Evolutionary conservation across 2,888 invertebrate genomes (phyloP).

Genomic region (Zhuqinia jingwanae): DNA sequence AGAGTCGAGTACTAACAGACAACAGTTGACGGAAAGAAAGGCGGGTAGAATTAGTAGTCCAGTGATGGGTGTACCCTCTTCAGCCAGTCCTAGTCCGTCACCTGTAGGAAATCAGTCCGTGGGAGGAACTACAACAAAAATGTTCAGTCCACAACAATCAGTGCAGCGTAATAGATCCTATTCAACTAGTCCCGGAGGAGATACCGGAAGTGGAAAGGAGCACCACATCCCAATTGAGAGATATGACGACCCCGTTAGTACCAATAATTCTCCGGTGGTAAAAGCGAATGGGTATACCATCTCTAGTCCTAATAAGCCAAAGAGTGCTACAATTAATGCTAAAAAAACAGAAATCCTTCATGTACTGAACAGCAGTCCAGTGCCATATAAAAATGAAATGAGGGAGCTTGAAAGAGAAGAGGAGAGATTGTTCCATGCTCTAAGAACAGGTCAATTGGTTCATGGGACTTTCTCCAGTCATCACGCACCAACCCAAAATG

Average conservation of each 20-base stretch:
- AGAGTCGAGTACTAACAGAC: slow-evolving; percentile 74
- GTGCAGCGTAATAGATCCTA: slow-evolving; percentile 48
- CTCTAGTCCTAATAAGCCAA: slow-evolving; percentile 60
- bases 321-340: slow-evolving; percentile 36
- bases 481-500: slow-evolving; percentile 48
- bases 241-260: slow-evolving; percentile 52
- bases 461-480: slow-evolving; percentile 58
- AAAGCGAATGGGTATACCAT: slow-evolving; percentile 60
- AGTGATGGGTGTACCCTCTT: slow-evolving; percentile 5
- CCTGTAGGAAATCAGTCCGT: slow-evolving; percentile 18
- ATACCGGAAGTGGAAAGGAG: slow-evolving; percentile 53
- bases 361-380: slow-evolving; percentile 22
- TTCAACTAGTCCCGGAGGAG: slow-evolving; percentile 50
- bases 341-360: slow-evolving; percentile 8
- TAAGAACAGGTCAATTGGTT: slow-evolving; percentile 86
- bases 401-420: slow-evolving; percentile 91
- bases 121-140: slow-evolving; percentile 1
- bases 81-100: slow-evolving; percentile 39
- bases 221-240: slow-evolving; percentile 75
- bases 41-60: slow-evolving; percentile 66
- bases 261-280: slow-evolving; percentile 40
- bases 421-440: slow-evolving; percentile 88
- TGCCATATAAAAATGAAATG: slow-evolving; percentile 67
- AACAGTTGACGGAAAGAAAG: slow-evolving; percentile 70
- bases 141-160: slow-evolving; percentile 16